Evolutionary conservation across 2,113 vertebrate genomes (phyloP), one percentile per base, ranked within the genome.

Genomic region (Chrysemys picta): DNA sequence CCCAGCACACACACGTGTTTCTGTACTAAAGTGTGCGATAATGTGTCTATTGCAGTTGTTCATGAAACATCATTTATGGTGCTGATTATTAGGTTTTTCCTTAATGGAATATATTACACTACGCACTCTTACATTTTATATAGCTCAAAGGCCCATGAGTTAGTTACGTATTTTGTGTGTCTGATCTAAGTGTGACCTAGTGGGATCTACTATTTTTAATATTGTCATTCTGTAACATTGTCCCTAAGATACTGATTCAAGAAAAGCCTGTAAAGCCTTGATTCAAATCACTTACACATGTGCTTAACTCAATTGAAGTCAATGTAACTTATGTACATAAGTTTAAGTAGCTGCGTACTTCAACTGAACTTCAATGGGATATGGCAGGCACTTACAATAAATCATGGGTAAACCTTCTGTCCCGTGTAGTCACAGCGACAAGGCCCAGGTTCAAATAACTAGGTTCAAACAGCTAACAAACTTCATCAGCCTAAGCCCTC

Each of bases 321-420:
- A 11, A 80, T 10, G 50, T 35, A 3, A 80, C 12, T 49, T 2
- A 16, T 3, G 21, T 3, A 21, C 0, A 19, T 6, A 35, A 3
- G 56, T 16, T 19, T 19, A 69, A 78, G 80, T 3, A 2, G 5
- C 0, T 0, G 75, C 52, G 11, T 59, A 0, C 22, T 14, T 65
- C 1, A 1, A 10, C 5, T 0, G 0, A 22, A 38, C 4, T 53
- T 84, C 65, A 11, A 22, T 0, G 54, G 62, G 80, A 7, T 8
- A 14, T 12, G 3, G 6, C 25, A 50, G 56, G n/a, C 49, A 19
- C 72, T 6, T 5, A 2, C n/a, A 6, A 25, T 2, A 31, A 47
- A 49, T 16, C 65, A 19, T 2, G 25, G 9, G 84, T 47, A 24
- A 7, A 19, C 19, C 47, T 17, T 0, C 6, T 25, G 82, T 27